Evolutionary conservation across 2,797 vertebrate genomes (phyloP).

Genomic region (Pachyuromys duprasi): DNA sequence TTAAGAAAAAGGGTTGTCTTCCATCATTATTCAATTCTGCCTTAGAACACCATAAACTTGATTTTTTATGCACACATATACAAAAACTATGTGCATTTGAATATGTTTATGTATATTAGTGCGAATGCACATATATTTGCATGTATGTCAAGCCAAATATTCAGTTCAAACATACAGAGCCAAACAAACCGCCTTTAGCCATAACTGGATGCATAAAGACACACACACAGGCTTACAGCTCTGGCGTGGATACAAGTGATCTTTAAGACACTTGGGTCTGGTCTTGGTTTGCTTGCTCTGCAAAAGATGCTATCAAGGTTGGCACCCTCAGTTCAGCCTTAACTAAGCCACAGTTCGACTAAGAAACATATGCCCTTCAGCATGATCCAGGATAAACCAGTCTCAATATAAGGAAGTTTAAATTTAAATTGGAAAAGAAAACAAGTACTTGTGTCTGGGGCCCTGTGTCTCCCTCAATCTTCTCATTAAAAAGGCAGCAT

Average conservation of each 20-base stretch:
- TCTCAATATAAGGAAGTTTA: slow-evolving; percentile 63
- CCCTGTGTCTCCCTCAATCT: not conserved
- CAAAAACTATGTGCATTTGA: slow-evolving; percentile 28
- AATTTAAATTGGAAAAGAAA: slow-evolving; percentile 63
- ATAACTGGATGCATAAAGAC: not conserved
- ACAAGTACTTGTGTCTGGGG: slow-evolving; percentile 43
- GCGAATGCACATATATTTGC: slow-evolving; percentile 55
- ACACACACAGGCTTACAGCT: not conserved
- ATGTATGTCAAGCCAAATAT: slow-evolving; percentile 52
- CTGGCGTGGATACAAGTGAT: not conserved
- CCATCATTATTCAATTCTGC: slow-evolving; percentile 86
- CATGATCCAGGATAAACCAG: slow-evolving; percentile 75
- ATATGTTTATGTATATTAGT: not conserved
- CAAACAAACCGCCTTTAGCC: slow-evolving; percentile 63
- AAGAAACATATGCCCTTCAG: slow-evolving; percentile 64
- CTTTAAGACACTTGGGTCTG: not conserved
- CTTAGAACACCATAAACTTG: slow-evolving; percentile 59
- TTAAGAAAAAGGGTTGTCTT: slow-evolving; percentile 84
- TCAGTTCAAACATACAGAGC: slow-evolving; percentile 57
- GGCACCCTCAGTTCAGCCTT: not conserved
- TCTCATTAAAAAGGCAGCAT: slow-evolving; percentile 54
- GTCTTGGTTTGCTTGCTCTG: not conserved
- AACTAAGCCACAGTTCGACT: slow-evolving; percentile 71
- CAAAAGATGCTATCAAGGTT: slow-evolving; percentile 52
- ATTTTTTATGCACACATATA: slow-evolving; percentile 22